These are phyloP conservation scores for Ceratotherium simum DNA, from an alignment of 2,113 vertebrate genomes.

Conservation along the genomic window DNA sequence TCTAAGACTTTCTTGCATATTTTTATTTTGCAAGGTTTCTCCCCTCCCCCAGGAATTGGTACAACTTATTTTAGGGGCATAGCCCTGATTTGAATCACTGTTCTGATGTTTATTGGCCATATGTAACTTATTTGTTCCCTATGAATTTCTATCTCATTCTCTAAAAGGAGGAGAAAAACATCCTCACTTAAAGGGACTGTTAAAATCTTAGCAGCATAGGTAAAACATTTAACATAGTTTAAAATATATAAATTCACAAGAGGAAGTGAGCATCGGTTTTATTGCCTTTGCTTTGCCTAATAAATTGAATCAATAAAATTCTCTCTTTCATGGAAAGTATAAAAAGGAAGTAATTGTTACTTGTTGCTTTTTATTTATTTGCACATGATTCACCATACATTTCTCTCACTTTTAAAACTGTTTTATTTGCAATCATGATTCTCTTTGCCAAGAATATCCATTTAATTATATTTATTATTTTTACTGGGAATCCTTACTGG, in stretches of 20 bases:
- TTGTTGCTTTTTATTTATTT: neutral
- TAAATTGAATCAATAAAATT: neutral
- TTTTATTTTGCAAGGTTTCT: neutral
- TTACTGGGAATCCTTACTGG: neutral
- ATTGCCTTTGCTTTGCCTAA: neutral
- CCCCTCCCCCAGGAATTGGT: accelerated
- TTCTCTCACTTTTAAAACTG: neutral
- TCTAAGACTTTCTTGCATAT: neutral
- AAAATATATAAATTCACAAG: neutral
- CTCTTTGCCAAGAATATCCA: neutral
- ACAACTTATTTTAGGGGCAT: neutral
- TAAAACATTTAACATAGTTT: neutral
- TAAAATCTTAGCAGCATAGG: neutral
- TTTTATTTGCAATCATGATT: neutral
- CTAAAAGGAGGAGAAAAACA: neutral
- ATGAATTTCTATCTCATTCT: neutral
- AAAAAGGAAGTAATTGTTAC: neutral
- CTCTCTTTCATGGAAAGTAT: neutral
- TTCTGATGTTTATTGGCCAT: neutral
- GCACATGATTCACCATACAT: neutral
- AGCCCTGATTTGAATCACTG: neutral
- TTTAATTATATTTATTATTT: neutral
- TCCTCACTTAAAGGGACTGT: neutral
- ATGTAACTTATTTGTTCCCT: neutral
- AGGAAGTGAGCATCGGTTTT: neutral